These are phyloP conservation scores for Ceryle rudis DNA, from an alignment of 2,797 vertebrate species.

Conservation along the genomic window DNA sequence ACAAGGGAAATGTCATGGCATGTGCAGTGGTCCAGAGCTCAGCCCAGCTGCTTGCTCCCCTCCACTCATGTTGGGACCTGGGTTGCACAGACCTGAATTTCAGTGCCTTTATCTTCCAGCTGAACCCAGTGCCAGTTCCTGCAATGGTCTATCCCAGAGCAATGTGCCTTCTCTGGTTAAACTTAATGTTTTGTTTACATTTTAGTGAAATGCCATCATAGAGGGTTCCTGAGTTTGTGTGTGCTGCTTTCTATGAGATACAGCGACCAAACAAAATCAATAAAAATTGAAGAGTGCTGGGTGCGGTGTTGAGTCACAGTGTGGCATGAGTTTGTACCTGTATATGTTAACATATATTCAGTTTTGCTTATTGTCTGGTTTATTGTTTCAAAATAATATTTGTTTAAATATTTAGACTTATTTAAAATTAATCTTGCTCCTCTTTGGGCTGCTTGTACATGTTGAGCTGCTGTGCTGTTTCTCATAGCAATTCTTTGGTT, in stretches of 20 bases:
- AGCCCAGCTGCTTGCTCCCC: background rate
- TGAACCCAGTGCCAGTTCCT: background rate
- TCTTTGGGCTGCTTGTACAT: background rate
- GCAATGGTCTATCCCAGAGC: background rate
- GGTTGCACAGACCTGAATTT: background rate
- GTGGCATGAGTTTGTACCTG: background rate
- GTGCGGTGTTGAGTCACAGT: background rate
- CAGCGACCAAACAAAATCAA: background rate
- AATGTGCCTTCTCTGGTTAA: background rate
- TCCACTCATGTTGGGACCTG: fast-evolving
- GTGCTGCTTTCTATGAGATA: background rate
- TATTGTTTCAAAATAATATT: background rate
- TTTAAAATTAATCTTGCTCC: background rate
- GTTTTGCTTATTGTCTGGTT: background rate
- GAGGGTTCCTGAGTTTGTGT: background rate
- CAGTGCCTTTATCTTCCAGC: background rate
- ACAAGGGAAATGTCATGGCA: fast-evolving
- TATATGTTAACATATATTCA: background rate
- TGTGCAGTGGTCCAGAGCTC: fast-evolving
- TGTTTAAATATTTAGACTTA: background rate
- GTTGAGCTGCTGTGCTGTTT: background rate
- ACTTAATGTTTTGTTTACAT: background rate
- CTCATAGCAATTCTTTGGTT: background rate
- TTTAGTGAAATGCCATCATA: background rate
- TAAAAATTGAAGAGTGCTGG: background rate